Evolutionary conservation across 2,888 invertebrate genomes (phyloP).

Genomic region (Glyphotaelius pellucidus): DNA sequence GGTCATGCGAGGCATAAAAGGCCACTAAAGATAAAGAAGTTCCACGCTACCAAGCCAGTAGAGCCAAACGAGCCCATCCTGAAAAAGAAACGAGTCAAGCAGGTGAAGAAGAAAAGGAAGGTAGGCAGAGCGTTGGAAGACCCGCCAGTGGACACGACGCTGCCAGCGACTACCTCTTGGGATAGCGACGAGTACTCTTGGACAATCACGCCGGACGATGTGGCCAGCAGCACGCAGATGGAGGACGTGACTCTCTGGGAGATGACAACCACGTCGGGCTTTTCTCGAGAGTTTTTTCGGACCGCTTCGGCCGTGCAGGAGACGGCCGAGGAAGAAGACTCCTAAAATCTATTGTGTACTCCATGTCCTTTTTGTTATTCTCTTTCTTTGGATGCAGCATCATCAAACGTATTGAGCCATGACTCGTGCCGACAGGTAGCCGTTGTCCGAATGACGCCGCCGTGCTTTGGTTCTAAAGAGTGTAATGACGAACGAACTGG

Average conservation of each 20-base stretch:
- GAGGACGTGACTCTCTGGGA: conserved; percentile 71
- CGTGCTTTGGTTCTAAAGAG: not conserved
- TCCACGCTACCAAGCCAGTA: conserved; percentile 67
- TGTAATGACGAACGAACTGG: conserved; percentile 57
- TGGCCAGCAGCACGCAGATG: conserved; percentile 73
- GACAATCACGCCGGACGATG: conserved; percentile 76
- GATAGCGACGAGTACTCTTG: conserved; percentile 74
- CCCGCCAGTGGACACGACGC: conserved; percentile 71
- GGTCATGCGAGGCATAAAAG: conserved; percentile 63
- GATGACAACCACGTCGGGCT: conserved; percentile 69
- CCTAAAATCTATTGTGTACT: conserved; percentile 71
- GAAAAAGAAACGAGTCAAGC: conserved; percentile 63
- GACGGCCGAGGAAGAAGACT: conserved; percentile 76
- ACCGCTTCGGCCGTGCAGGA: conserved; percentile 77
- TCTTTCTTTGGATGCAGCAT: conserved; percentile 66
- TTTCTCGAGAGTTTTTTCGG: conserved; percentile 77
- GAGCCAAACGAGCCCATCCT: conserved; percentile 67
- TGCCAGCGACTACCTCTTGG: conserved; percentile 71
- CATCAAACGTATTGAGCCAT: conserved; percentile 47
- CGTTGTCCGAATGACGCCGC: not conserved
- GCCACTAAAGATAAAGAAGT: conserved; percentile 67
- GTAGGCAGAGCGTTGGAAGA: conserved; percentile 76
- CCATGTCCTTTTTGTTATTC: conserved; percentile 66
- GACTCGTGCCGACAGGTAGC: not conserved
- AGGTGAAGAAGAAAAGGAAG: conserved; percentile 63